A percentile compares a stretch with the other conserved stretches of the same genome.
Evolutionary conservation across 2,113 vertebrate genomes (phyloP).

Genomic region (Nestor notabilis): DNA sequence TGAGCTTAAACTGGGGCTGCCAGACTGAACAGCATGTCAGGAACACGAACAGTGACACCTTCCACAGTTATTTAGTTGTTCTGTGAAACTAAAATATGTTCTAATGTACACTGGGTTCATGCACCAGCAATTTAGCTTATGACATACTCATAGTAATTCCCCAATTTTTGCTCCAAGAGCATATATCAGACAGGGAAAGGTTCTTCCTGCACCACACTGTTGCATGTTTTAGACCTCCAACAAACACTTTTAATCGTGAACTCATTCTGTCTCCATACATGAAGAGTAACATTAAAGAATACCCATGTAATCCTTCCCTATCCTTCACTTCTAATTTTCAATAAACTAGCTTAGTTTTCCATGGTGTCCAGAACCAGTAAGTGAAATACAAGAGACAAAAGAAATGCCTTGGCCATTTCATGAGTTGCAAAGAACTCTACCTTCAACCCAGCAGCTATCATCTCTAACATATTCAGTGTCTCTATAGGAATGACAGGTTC

Average conservation of each 20-base stretch:
- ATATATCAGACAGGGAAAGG: background rate
- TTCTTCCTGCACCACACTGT: rapidly evolving
- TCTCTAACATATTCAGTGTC: background rate
- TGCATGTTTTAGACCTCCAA: background rate
- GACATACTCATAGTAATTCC: background rate
- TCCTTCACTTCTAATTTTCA: background rate
- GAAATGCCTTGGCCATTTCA: background rate
- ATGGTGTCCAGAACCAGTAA: background rate
- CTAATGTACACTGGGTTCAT: background rate
- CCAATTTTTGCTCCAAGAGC: background rate
- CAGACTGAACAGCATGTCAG: background rate
- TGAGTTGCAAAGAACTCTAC: background rate
- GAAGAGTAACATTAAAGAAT: background rate
- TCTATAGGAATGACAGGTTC: background rate
- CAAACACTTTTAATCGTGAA: background rate
- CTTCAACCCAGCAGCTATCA: background rate
- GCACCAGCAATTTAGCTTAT: background rate
- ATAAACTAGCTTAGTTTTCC: background rate
- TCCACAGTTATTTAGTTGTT: background rate
- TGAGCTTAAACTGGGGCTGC: background rate
- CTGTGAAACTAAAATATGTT: background rate
- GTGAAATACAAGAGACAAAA: background rate
- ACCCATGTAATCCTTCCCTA: background rate
- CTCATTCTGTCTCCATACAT: background rate
- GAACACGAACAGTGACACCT: background rate